Evolutionary conservation across 2,113 vertebrate species (phyloP).

Genomic region (Lates calcarifer): DNA sequence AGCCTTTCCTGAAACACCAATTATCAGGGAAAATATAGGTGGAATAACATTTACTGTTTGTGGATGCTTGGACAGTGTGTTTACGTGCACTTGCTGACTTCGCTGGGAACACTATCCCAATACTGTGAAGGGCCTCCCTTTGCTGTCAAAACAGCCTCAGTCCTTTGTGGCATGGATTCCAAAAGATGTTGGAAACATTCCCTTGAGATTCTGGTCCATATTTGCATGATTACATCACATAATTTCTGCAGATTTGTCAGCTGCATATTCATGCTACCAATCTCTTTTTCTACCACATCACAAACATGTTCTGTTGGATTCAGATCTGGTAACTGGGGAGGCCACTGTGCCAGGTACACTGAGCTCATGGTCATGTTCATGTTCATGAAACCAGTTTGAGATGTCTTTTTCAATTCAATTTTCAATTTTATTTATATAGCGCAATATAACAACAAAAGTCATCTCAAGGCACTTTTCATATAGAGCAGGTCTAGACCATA

Average conservation of each 20-base stretch:
- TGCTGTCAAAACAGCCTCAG: background rate
- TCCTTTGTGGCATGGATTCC: background rate
- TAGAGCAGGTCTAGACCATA: too few relatives aligned
- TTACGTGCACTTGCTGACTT: background rate
- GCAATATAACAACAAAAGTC: too few relatives aligned
- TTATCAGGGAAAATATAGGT: slow-evolving; percentile 10
- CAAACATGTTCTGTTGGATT: background rate
- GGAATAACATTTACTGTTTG: background rate
- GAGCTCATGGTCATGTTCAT: too few relatives aligned
- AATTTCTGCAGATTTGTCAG: background rate
- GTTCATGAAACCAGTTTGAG: background rate
- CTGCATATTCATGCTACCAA: background rate
- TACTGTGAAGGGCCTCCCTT: background rate
- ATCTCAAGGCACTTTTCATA: too few relatives aligned
- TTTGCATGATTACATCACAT: too few relatives aligned
- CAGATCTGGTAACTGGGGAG: too few relatives aligned
- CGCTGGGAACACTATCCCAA: background rate
- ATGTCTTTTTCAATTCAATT: too few relatives aligned
- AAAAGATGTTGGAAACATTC: background rate
- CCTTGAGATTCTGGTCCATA: too few relatives aligned
- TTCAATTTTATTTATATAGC: too few relatives aligned
- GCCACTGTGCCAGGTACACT: too few relatives aligned
- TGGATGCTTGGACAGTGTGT: background rate
- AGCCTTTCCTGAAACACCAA: slow-evolving; percentile 20
- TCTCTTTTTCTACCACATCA: background rate